Conservation (phyloP, 2,113 vertebrate genomes). For the Equus przewalskii region DNA sequence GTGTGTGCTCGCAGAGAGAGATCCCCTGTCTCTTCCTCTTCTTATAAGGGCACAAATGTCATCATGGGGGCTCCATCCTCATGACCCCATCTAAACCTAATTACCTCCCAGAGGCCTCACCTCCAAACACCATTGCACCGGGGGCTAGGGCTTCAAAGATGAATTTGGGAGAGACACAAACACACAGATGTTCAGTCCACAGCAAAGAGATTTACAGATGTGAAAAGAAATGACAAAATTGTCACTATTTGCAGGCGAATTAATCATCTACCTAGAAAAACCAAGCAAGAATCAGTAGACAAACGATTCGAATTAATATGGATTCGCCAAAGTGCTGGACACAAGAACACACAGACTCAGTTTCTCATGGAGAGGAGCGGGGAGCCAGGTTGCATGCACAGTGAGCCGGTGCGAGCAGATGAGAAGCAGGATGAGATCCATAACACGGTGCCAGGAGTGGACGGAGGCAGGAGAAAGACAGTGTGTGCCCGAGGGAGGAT, state of each 20-base stretch:
- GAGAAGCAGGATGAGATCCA: not conserved
- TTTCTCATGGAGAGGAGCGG: not conserved
- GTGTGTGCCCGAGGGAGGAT: not conserved
- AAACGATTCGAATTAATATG: not conserved
- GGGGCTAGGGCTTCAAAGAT: not conserved
- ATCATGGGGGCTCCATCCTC: not conserved
- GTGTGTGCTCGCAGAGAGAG: not conserved
- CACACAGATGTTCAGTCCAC: not conserved
- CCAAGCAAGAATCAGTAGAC: not conserved
- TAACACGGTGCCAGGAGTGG: not conserved
- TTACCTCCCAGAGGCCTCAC: not conserved
- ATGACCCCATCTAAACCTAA: not conserved
- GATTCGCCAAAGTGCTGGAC: not conserved
- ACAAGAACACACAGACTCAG: fast-evolving
- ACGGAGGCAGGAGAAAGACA: not conserved
- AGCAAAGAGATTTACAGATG: not conserved
- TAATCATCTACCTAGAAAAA: not conserved
- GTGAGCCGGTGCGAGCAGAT: not conserved
- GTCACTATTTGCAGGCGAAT: not conserved
- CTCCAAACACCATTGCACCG: not conserved
- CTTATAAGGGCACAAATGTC: not conserved
- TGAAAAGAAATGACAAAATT: not conserved
- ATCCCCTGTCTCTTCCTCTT: not conserved
- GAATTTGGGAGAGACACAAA: not conserved
- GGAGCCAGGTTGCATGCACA: not conserved